Conservation (phyloP, 2,888 invertebrate species). For the Sympetrum striolatum region DNA sequence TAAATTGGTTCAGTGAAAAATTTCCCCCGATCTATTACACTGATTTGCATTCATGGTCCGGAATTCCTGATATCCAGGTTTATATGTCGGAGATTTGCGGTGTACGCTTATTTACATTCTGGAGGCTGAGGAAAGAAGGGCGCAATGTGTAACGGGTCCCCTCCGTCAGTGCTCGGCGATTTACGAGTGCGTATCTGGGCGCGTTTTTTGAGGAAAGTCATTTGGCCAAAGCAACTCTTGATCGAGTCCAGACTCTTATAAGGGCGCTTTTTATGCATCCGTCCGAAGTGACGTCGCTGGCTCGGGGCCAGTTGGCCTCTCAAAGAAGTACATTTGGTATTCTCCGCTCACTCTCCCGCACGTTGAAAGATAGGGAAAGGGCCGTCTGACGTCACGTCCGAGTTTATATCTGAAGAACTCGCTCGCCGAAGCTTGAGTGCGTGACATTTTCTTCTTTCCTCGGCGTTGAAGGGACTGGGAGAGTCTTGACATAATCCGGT, state of each 20-base stretch:
- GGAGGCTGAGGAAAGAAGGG: background rate
- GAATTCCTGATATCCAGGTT: too few relatives aligned
- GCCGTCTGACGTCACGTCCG: background rate
- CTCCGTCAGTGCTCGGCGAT: background rate
- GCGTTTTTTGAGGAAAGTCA: too few relatives aligned
- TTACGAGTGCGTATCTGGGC: background rate
- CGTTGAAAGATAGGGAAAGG: background rate
- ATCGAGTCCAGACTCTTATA: background rate
- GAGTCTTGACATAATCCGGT: too few relatives aligned
- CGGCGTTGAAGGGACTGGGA: background rate
- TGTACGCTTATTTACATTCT: too few relatives aligned
- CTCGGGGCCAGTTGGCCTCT: constrained; percentile 1
- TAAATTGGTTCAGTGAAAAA: too few relatives aligned
- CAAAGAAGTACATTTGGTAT: background rate
- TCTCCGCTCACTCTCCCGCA: background rate
- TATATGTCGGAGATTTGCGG: too few relatives aligned
- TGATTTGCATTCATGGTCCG: too few relatives aligned
- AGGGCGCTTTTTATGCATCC: constrained; percentile 8
- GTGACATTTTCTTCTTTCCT: background rate
- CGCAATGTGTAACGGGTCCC: background rate
- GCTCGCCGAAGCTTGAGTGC: background rate
- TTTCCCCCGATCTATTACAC: too few relatives aligned
- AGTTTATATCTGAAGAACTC: background rate
- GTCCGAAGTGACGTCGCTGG: constrained; percentile 24
- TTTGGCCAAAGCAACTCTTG: background rate